Percentiles rank a stretch among this genome's conserved stretches.
These are phyloP conservation scores for Meriones psammophilus DNA, from an alignment of 2,797 vertebrate genomes.

Conservation along the genomic window DNA sequence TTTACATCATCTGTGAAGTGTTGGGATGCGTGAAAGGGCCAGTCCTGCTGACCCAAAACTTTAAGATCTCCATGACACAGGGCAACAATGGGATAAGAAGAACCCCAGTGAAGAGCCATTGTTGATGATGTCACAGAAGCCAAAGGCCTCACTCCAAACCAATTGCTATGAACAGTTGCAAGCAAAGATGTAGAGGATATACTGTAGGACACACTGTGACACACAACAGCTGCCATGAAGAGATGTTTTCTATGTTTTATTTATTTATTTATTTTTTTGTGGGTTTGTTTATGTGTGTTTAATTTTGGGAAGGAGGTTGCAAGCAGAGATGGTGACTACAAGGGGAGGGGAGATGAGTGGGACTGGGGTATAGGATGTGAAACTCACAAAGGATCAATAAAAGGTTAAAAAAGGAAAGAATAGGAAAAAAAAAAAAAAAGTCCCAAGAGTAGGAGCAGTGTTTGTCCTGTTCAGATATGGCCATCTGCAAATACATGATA, in stretches of 20 bases:
- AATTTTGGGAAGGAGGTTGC: neutral
- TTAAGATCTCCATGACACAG: neutral
- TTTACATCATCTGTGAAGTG: neutral
- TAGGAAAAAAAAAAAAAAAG: neutral
- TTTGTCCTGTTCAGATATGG: neutral
- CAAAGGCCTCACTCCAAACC: neutral
- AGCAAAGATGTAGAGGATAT: neutral
- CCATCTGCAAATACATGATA: neutral
- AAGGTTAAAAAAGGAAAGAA: neutral
- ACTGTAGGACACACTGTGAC: neutral
- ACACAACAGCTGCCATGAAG: neutral
- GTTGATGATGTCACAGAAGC: neutral
- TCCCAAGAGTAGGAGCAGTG: rapidly evolving
- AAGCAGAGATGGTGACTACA: neutral
- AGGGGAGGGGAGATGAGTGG: neutral
- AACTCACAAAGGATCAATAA: neutral
- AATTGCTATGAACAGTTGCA: neutral
- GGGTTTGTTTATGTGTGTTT: neutral
- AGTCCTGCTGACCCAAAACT: neutral
- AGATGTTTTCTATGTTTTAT: neutral
- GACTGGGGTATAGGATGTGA: neutral
- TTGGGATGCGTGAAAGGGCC: neutral
- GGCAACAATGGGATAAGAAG: neutral
- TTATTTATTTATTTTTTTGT: neutral
- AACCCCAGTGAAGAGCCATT: neutral